Evolutionary conservation across 2,797 vertebrate genomes (phyloP), one percentile per base, ranked within the genome.

Genomic region (Lacerta agilis): DNA sequence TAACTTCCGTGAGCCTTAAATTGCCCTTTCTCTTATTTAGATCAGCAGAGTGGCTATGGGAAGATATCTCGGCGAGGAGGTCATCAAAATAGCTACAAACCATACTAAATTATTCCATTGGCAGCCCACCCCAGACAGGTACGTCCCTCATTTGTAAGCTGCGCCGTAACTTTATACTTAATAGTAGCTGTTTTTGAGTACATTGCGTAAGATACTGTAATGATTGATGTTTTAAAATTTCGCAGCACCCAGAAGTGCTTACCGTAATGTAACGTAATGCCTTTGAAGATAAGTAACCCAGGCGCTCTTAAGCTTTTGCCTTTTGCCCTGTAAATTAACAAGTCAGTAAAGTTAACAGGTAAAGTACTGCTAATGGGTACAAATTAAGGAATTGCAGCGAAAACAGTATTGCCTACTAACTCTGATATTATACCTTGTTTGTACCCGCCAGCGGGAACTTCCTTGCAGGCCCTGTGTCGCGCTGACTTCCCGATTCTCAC

Each of bases 371-470:
- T 99, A 98, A 98, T 98, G 98, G 98, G 98, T 98, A 98, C 98
- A 98, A 99, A 98, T 98, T 98, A 98, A 98, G 98, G 98, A 99
- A 98, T 98, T 98, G 97, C 98, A 98, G 98, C 97, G 96, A 98
- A 55, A 98, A 98, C 97, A 98, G 93, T 99, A 98, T 98, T 99
- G 98, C 98, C 98, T 99, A 98, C 99, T 99, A 99, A 99, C 98
- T 99, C 98, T 99, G 98, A 99, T 98, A 98, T 98, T 98, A 99
- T 99, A 99, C 99, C 99, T 99, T 99, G 99, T 99, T 99, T 99
- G 99, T 99, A 99, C 99, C 99, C 98, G 99, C 99, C 99, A 99
- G 99, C 98, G 99, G 98, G 98, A 98, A 98, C 98, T 99, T 99
- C 99, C 97, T 99, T 99, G 99, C 99, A 99, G 99, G 99, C 98